phyloP scores from a whole-genome alignment of 2,888 invertebrate genomes.

The Chironomus riparius region DNA sequence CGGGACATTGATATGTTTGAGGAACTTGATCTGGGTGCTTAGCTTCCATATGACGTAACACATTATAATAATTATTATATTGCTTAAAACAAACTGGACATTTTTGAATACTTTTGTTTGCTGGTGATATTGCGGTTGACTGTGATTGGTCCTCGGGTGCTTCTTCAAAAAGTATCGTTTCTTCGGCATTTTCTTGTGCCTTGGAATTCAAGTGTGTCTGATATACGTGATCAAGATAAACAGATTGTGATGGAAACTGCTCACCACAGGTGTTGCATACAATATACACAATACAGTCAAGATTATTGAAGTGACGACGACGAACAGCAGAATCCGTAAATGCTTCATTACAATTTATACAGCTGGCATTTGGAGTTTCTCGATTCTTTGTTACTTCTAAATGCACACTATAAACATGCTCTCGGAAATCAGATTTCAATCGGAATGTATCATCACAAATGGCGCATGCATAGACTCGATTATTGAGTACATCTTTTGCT shows the following conservation, averaged over 20 bases:
- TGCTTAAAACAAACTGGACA: constrained; percentile 42
- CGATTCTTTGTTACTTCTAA: constrained; percentile 39
- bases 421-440: constrained; percentile 41
- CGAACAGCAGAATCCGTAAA: constrained; percentile 40
- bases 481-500: constrained; percentile 41
- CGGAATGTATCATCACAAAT: constrained; percentile 40
- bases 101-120: constrained; percentile 37
- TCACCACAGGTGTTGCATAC: constrained; percentile 42
- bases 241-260: constrained; percentile 40
- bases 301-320: constrained; percentile 42
- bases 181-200: constrained; percentile 31
- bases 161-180: constrained; percentile 29
- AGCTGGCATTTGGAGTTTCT: constrained; percentile 39
- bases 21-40: constrained; percentile 43
- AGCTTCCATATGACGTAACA: constrained; percentile 42
- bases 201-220: constrained; percentile 37
- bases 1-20: constrained; percentile 41
- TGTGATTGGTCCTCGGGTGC: constrained; percentile 1
- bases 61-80: constrained; percentile 43
- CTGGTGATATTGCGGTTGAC: constrained; percentile 31
- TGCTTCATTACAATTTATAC: constrained; percentile 40
- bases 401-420: constrained; percentile 42
- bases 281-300: constrained; percentile 41
- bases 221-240: constrained; percentile 42
- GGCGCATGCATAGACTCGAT: constrained; percentile 42